Evolutionary conservation across 2,888 invertebrate species (phyloP), one percentile per base, ranked within the genome.

Genomic region (Cryptophagus acutangulus): DNA sequence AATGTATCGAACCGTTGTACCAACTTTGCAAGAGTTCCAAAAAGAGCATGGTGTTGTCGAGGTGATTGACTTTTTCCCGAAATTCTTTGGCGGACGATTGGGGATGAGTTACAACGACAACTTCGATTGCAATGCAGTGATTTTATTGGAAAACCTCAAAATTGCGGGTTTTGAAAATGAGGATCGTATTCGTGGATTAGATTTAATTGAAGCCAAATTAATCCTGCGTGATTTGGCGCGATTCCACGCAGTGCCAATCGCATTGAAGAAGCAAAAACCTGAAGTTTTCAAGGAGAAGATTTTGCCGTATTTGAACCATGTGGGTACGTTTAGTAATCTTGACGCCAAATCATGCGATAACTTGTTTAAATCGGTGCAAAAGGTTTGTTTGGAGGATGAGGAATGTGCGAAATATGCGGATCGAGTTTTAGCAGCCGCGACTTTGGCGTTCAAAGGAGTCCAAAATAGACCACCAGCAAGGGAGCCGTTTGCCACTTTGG

Each of bases 131-230:
- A 68, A 78, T 48, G 78, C 78, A 1, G 70, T 75, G 1, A 64
- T 79, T 15, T 51, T 79, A 1, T 63, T 78, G 54, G 77, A 78
- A 48, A 77, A 79, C 58, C 52, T 78, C 3, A 74, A 73, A 40
- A 49, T 51, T 1, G 52, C 59, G n/a, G 76, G 74, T 1, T 79
- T 71, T 49, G 67, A 63, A 30, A 70, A 69, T 1, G 71, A 69
- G 0, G 66, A 75, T 38, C 68, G 78, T 16, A 54, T 61, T 26
- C 52, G 57, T 43, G 72, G 76, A 39, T 71, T 75, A 36, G 73
- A 78, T 54, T 54, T 74, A 29, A 62, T 65, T 1, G 71, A 74
- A 30, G 66, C 72, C 1, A 65, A 63, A 38, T 38, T 73, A 1
- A 66, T 74, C 1, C 54, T 78, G 1, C 57, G 65, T 30, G 62